Percentiles rank a stretch among this genome's conserved stretches.
These are phyloP conservation scores for Aporophyla nigra DNA, from an alignment of 2,888 invertebrate genomes.

Conservation along the genomic window DNA sequence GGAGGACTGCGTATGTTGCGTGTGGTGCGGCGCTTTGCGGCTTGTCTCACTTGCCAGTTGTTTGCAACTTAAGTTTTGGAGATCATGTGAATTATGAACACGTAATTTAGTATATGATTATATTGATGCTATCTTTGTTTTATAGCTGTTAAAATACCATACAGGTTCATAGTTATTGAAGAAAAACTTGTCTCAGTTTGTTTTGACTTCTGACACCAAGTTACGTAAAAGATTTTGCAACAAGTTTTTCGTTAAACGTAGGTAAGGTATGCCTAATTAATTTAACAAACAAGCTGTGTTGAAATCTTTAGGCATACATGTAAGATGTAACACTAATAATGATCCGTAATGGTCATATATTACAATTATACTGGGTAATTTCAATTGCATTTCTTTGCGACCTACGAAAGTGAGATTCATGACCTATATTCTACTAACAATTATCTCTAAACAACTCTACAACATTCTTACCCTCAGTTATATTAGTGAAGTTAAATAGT, in stretches of 20 bases:
- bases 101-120: neutral
- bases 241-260: neutral
- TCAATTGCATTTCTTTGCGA: neutral
- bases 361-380: too few species aligned
- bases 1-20: slow-evolving; percentile 50
- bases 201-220: neutral
- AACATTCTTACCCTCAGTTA: neutral
- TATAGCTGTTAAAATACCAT: neutral
- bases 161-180: neutral
- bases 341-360: neutral
- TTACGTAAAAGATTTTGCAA: neutral
- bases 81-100: neutral
- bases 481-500: slow-evolving; percentile 33
- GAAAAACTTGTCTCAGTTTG: neutral
- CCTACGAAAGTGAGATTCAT: too few species aligned
- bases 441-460: neutral
- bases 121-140: neutral
- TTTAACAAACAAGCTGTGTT: too few species aligned
- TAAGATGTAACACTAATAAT: neutral
- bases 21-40: slow-evolving; percentile 38
- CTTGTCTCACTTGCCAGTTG: slow-evolving; percentile 8
- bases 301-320: neutral
- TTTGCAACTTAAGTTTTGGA: slow-evolving; percentile 10
- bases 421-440: neutral
- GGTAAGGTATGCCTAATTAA: too few species aligned